Evolutionary conservation across 1,140 invertebrate species (phyloP).

Genomic region (Microvelia longipes): DNA sequence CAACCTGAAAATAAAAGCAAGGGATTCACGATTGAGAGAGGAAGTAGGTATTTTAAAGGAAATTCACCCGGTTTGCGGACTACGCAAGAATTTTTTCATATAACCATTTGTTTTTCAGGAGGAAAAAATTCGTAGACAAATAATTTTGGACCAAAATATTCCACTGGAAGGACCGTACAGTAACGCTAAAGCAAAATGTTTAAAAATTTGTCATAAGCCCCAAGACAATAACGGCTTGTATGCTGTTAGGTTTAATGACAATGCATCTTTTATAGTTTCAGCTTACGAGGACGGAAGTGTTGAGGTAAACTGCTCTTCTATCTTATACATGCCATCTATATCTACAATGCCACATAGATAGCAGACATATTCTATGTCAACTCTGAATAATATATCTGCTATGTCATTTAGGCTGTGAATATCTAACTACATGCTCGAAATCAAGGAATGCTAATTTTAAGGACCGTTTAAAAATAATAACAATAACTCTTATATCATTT

Average conservation of each 20-base stretch:
- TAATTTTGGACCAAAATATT: not conserved
- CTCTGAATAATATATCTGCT: too few relatives aligned
- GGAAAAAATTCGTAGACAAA: not conserved
- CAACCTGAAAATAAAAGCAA: too few relatives aligned
- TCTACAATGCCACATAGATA: too few relatives aligned
- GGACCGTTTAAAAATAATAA: too few relatives aligned
- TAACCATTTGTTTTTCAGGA: not conserved
- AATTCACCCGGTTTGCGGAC: not conserved
- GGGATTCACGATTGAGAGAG: too few relatives aligned
- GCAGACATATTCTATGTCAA: too few relatives aligned
- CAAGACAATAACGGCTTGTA: not conserved
- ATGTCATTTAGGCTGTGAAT: too few relatives aligned
- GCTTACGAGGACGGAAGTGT: not conserved
- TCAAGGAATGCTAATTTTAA: too few relatives aligned
- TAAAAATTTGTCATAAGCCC: not conserved
- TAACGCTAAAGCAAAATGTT: not conserved
- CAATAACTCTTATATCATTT: too few relatives aligned
- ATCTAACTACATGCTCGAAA: too few relatives aligned
- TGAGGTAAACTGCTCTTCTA: too few relatives aligned
- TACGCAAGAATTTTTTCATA: not conserved
- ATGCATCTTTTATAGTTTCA: not conserved
- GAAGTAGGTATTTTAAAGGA: not conserved
- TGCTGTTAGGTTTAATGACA: not conserved
- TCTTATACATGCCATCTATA: too few relatives aligned
- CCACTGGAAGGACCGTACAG: not conserved